A percentile compares a stretch with the other conserved stretches of the same genome.
Evolutionary conservation across 2,888 invertebrate species (phyloP).

Genomic region (Drosophila villosipedis): DNA sequence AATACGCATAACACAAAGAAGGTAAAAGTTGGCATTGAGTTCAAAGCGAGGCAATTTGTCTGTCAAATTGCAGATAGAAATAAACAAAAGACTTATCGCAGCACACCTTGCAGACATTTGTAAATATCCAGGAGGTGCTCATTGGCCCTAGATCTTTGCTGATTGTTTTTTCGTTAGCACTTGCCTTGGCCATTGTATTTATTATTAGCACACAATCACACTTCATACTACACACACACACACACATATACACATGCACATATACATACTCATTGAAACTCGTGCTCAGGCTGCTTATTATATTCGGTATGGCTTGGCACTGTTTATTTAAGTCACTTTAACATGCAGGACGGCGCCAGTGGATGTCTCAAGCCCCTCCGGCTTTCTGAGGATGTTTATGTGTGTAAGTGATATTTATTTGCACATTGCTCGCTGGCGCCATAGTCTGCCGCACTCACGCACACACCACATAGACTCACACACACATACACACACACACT

Average conservation of each 20-base stretch:
- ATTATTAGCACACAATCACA: conserved; percentile 8
- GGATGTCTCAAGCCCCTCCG: conserved; percentile 30
- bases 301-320: conserved; percentile 15
- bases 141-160: conserved; percentile 25
- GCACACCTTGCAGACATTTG: conserved; percentile 1
- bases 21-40: conserved; percentile 14
- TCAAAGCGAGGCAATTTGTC: conserved; percentile 18
- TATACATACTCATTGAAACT: conserved; percentile 6
- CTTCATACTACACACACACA: background rate
- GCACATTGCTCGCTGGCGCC: conserved; percentile 63
- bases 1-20: background rate
- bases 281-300: conserved; percentile 15
- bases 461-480: conserved; percentile 1
- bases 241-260: background rate
- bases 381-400: conserved; percentile 44
- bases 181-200: conserved; percentile 18
- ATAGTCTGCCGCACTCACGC: conserved; percentile 36
- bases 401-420: conserved; percentile 70
- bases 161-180: conserved; percentile 27
- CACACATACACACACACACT: background rate
- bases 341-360: conserved; percentile 53
- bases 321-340: conserved; percentile 45
- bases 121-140: background rate
- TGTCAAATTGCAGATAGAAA: conserved; percentile 12
- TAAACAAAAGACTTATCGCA: conserved; percentile 27